Base-by-base conservation (phyloP, 2,888 invertebrate species). In the Conchocele bisecta region DNA sequence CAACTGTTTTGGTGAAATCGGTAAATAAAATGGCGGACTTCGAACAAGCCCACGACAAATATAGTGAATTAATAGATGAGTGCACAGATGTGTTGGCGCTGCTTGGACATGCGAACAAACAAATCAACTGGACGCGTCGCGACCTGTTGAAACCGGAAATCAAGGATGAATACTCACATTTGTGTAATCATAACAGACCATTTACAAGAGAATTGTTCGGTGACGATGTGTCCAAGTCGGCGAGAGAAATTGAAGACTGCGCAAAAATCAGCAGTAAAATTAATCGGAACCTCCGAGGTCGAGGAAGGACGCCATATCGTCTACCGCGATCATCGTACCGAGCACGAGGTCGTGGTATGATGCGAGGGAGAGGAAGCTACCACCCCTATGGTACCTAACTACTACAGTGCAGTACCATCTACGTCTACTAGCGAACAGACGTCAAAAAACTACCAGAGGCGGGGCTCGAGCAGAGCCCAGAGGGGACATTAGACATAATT, bases 81-180 rank as follows among this genome's bases (percentile, higher is more conserved):
- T 60, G 39, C 22, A 67, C 68, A 33, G 53, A 60, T 31, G 42
- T 22, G 26, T 29, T 70, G 24, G 65, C 69, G 17, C n/a, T 72
- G 20, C n/a, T 74, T 33, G 60, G 69, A 4, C 75, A 78, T 58
- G 29, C 66, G n/a, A 75, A 75, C 37, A 63, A 35, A 51, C 72
- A 73, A 50, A 50, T 74, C 29, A 51, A 68, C 33, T 29, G 66
- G 26, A 44, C 50, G 15, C 28, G 65, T 50, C 41, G 65, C 20
- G 65, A 71, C 11, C 29, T 71, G 4, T 35, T 66, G 9, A 65
- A 66, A 33, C 65, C 65, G 29, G 65, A 71, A 53, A 15, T 54
- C 6, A 39, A 15, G 13, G 13, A n/a, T 22, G 59, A 66, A n/a
- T 66, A 66, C 51, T 5, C 28, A 15, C 66, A 53, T 50, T 33